Evolutionary conservation across 2,888 invertebrate genomes (phyloP), one percentile per base, ranked within the genome.

Genomic region (Lottia scabra): DNA sequence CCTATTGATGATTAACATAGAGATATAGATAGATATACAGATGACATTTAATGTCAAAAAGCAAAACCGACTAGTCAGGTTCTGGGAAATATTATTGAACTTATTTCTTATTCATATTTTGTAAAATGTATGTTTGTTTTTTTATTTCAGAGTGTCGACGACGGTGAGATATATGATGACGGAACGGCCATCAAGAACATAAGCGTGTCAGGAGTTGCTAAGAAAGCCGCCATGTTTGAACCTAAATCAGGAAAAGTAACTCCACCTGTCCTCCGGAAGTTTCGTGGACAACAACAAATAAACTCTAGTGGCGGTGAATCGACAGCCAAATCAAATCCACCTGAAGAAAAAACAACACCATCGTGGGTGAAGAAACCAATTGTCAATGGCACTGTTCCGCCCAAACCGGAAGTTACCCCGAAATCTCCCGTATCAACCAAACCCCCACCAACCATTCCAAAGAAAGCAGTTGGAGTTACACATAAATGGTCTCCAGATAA

Each of bases 191-290:
- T 69, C 19, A 64, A 62, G 38, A 69, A 69, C 43, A 63, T 63
- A 12, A 69, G 19, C 26, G 69, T 69, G 15, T 45, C 44, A 43
- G 69, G 63, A 19, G 69, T 69, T 30, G 44, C 44, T 16, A 30
- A 69, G 44, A 69, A 44, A 23, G 44, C 44, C 44, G 69, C 69
- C 69, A 69, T 69, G 69, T 69, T 69, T 63, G 69, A 46, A 27
- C 46, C 65, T n/a, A 65, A 56, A 27, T 48, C 48, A n/a, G 13
- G 19, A 27, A 70, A 65, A n/a, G 46, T 62, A 13, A 23, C 46
- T n/a, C 56, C 56, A 13, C 38, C 56, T 23, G 65, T 38, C 19
- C 62, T 62, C 5, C 38, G 15, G 56, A 23, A 23, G 23, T 65
- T 65, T 43, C 70, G 65, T 62, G 45, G n/a, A n/a, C 48, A 56